Evolutionary conservation across 1,140 invertebrate species (phyloP), one percentile per base, ranked within the genome.

Genomic region (Zaprionus camerounensis): DNA sequence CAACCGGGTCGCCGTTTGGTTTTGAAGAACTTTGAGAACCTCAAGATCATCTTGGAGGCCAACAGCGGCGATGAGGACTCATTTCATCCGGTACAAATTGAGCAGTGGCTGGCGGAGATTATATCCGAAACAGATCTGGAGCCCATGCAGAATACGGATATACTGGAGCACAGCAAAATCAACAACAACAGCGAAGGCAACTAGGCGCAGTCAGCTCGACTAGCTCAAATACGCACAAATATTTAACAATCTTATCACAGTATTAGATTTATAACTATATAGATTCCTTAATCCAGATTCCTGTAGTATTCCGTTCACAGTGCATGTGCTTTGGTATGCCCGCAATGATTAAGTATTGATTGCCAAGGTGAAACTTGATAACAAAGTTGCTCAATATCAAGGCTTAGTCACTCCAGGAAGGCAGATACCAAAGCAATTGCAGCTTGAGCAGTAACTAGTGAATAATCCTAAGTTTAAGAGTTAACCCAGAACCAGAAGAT

Each of bases 71-170:
- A 91, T 15, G 90, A 90, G 28, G 87, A 92, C 31, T 65, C 80
- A 0, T 91, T 91, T 68, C 85, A 92, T 77, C 94, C 94, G 12
- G 93, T 94, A 13, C 94, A 94, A 72, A 94, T 94, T 12, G 94
- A 94, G 26, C 94, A 94, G 44, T 94, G 94, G 94, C 79, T 94
- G 31, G 92, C 93, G 9, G 93, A 94, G 63, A 94, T 94, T 24
- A 92, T 94, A 64, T 92, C 93, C 0, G 94, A 94, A 66, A 94
- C 94, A 0, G 94, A 94, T 80, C 93, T 94, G 28, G 94, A 94
- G 71, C 94, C 94, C 6, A 93, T 93, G 62, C 93, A 94, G 36
- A 94, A 94, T 65, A 93, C 93, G 17, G 93, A 93, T 41, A 94
- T 94, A 79, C 90, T 94, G 38, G 94, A 94, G 66, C 91, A 93